A percentile compares a stretch with the other conserved stretches of the same genome.
These are phyloP conservation scores for rat (Rattus norvegicus) DNA, from an alignment of 2,113 vertebrate genomes.

Conservation along the genomic window GRCr8 NC_086019.1:51534501-51535000, in stretches of 20 bases:
- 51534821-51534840: background rate
- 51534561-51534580: background rate
- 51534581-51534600: background rate
- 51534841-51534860: background rate
- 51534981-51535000: background rate
- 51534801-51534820: no score
- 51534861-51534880: background rate
- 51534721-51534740: no score
- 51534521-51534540: background rate
- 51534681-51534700: background rate
- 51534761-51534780: no score
- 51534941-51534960: background rate
- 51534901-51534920: background rate
- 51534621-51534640: background rate
- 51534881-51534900: background rate
- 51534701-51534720: background rate
- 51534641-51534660: background rate
- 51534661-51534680: background rate
- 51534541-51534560: fast-evolving
- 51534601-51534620: background rate
- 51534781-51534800: no score
- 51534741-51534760: no score
- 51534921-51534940: background rate
- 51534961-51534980: background rate
- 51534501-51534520: fast-evolving